phyloP scores from a whole-genome alignment of 2,113 vertebrate genomes.

The Galeopterus variegatus region DNA sequence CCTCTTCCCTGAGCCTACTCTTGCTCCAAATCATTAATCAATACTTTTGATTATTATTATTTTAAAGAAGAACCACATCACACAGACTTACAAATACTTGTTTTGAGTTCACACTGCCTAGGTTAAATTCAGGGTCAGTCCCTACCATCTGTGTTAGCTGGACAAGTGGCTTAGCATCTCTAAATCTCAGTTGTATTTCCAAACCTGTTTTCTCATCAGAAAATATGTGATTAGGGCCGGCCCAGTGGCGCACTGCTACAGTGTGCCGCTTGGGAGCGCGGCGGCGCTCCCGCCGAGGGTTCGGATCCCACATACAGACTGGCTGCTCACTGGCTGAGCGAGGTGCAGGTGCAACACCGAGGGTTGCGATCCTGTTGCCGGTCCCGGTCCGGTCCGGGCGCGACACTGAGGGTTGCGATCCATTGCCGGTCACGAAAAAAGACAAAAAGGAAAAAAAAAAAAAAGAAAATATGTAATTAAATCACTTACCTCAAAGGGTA shows the following conservation, averaged over 20 bases:
- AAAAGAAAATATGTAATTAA: conserved; percentile 11
- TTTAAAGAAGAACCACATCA: not conserved
- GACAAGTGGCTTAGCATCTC: not conserved
- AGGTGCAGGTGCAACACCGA: too few species aligned
- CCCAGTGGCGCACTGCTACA: too few species aligned
- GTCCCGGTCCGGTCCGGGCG: too few species aligned
- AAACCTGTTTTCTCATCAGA: conserved; percentile 6
- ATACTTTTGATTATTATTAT: not conserved
- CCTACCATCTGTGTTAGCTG: not conserved
- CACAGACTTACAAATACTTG: not conserved
- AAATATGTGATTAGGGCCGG: not conserved
- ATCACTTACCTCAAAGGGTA: not conserved
- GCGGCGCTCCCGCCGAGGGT: too few species aligned
- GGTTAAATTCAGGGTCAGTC: not conserved
- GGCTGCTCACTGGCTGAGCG: too few species aligned
- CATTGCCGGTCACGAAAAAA: too few species aligned
- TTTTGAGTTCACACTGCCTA: not conserved
- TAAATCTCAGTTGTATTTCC: conserved; percentile 17
- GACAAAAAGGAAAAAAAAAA: too few species aligned
- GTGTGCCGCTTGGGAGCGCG: too few species aligned
- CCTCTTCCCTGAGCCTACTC: not conserved
- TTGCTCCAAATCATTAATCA: conserved; percentile 6
- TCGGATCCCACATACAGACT: too few species aligned
- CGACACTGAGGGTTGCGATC: too few species aligned
- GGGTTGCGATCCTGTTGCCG: too few species aligned